Base-by-base conservation (phyloP, 1,140 invertebrate genomes). In the Temnothorax longispinosus region DNA sequence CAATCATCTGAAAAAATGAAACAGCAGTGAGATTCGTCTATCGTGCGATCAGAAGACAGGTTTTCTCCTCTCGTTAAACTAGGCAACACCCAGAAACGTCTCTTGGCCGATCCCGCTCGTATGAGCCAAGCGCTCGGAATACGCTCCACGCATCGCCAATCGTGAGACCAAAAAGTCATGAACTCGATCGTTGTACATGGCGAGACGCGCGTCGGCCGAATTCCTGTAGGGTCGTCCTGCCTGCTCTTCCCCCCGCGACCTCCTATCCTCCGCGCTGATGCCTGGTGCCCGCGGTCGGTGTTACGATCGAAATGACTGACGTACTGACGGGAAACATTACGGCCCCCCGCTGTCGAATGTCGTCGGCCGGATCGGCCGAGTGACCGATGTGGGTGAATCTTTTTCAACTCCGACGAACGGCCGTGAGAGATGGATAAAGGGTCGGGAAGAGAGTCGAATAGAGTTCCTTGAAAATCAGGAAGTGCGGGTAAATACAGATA, bases 271-370 rank as follows among this genome's bases (percentile, higher is more conserved):
- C 60, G 50, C 41, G 62, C 47, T 75, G 78, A 75, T 89, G 71
- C 50, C 58, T 85, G 74, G 54, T 72, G 38, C 65, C 58, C 56
- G 72, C 90, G 88, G 88, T 90, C 89, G 88, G 90, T 93, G 93
- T 93, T 94, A 91, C 92, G 93, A 93, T 94, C 91, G 92, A 91
- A 92, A 93, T 94, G 94, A 94, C 91, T 94, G 94, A 94, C 94
- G 90, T 92, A 94, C 93, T 94, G 93, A 94, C 93, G 92, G 89
- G 94, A 93, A 91, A 94, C 94, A 94, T 94, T 91, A 92, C 92
- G 93, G 91, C 93, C 93, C 93, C 94, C 93, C 89, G 94, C 92
- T 93, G 94, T 92, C 91, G 93, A 93, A 94, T 94, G 94, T 94
- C 94, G 92, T 94, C 93, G 92, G 88, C 85, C 85, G 90, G 92